A percentile compares a stretch with the other conserved stretches of the same genome.
Conservation (phyloP, 2,888 invertebrate genomes). For the Drosophila helvetica region DNA sequence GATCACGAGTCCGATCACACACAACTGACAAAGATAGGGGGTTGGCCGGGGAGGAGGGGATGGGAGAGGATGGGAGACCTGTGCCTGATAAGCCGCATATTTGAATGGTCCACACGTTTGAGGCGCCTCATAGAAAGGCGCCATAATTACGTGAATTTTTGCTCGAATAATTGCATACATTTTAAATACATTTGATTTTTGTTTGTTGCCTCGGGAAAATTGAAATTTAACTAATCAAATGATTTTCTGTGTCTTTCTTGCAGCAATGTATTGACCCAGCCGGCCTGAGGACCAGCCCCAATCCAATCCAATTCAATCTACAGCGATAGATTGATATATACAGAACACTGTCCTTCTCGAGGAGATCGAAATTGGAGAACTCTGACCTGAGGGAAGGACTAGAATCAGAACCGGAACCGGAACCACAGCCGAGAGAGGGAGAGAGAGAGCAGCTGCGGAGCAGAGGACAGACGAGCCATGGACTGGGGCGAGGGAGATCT, state of each 20-base stretch:
- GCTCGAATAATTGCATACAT: background rate
- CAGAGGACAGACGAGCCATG: constrained; percentile 68
- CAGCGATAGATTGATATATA: background rate
- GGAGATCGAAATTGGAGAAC: background rate
- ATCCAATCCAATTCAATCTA: constrained; percentile 19
- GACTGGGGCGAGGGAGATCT: constrained; percentile 93
- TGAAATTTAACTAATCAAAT: constrained; percentile 24
- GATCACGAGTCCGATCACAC: background rate
- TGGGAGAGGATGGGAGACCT: background rate
- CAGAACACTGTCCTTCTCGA: background rate
- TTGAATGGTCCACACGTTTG: constrained; percentile 57
- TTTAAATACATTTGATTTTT: constrained; percentile 4
- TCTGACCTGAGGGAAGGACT: background rate
- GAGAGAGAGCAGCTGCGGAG: background rate
- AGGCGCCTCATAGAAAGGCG: constrained; percentile 49
- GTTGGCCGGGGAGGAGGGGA: background rate
- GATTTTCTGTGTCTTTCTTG: constrained; percentile 36
- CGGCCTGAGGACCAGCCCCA: constrained; percentile 44
- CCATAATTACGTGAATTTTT: constrained; percentile 61
- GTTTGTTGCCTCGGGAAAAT: constrained; percentile 46
- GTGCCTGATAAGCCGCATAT: constrained; percentile 37
- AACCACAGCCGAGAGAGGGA: background rate
- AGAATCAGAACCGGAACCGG: background rate
- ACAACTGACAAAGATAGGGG: constrained; percentile 28
- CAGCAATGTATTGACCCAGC: constrained; percentile 61